Conservation (phyloP, 1,140 invertebrate species). For the Galendromus occidentalis region DNA sequence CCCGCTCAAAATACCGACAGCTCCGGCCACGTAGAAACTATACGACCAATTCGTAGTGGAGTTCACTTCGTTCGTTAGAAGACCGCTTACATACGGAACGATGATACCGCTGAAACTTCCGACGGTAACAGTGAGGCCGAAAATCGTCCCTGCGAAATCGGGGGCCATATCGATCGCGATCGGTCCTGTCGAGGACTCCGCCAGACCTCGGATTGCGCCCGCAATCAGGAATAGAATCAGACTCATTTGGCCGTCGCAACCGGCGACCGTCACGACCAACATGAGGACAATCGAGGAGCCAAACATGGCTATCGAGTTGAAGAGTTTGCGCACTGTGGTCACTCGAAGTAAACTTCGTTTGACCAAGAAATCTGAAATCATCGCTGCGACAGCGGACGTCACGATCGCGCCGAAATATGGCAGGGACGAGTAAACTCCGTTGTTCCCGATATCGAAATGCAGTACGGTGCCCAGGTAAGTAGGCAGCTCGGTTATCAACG, state of each 20-base stretch:
- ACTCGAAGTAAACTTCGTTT: not conserved
- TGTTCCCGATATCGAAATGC: slow-evolving; percentile 52
- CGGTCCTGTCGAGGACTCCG: not conserved
- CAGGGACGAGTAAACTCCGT: not conserved
- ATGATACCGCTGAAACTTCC: not conserved
- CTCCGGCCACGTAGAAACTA: not conserved
- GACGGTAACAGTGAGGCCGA: not conserved
- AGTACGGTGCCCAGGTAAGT: slow-evolving; percentile 78
- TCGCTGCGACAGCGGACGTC: not conserved
- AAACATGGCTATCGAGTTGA: not conserved
- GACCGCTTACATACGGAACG: not conserved
- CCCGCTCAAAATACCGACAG: not conserved
- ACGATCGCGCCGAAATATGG: not conserved
- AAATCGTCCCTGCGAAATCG: not conserved
- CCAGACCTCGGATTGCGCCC: not conserved
- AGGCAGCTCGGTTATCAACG: slow-evolving; percentile 71
- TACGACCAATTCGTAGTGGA: not conserved
- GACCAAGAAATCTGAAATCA: not conserved
- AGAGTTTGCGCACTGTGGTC: not conserved
- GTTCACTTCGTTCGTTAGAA: not conserved
- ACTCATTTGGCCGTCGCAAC: not conserved
- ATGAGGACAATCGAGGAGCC: not conserved
- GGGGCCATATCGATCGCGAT: not conserved
- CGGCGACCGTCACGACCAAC: not conserved
- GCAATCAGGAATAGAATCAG: not conserved